These are phyloP conservation scores for Apteryx mantelli DNA, from an alignment of 2,113 vertebrate genomes.

Conservation along the genomic window DNA sequence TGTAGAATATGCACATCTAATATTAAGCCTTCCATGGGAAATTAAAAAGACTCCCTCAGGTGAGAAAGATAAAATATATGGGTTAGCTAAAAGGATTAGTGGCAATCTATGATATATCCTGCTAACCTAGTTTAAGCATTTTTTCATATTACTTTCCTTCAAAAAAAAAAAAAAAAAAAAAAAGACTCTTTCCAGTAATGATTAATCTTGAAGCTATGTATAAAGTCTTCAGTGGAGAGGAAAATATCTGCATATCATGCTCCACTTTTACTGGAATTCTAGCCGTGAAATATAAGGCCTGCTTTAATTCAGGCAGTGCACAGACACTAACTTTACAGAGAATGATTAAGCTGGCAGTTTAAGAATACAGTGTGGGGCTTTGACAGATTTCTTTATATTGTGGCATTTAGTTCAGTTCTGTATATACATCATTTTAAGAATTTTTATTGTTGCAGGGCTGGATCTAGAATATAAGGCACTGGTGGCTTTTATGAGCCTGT, in stretches of 20 bases:
- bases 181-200: neutral
- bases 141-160: neutral
- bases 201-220: neutral
- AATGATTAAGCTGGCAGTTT: conserved; percentile 43
- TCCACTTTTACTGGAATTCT: conserved; percentile 31
- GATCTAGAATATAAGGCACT: neutral
- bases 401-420: conserved; percentile 6
- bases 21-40: neutral
- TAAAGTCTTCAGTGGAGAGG: neutral
- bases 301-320: neutral
- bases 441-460: neutral
- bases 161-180: neutral
- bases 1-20: neutral
- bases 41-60: neutral
- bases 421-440: conserved; percentile 8
- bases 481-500: conserved; percentile 6
- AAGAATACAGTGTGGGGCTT: neutral
- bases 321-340: conserved; percentile 11
- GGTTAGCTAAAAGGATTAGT: neutral
- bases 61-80: neutral
- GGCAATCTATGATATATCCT: neutral
- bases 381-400: conserved; percentile 19
- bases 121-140: neutral
- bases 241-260: neutral
- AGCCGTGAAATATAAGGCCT: conserved; percentile 10